phyloP scores from a whole-genome alignment of 2,797 vertebrate genomes.

The Ceryle rudis region DNA sequence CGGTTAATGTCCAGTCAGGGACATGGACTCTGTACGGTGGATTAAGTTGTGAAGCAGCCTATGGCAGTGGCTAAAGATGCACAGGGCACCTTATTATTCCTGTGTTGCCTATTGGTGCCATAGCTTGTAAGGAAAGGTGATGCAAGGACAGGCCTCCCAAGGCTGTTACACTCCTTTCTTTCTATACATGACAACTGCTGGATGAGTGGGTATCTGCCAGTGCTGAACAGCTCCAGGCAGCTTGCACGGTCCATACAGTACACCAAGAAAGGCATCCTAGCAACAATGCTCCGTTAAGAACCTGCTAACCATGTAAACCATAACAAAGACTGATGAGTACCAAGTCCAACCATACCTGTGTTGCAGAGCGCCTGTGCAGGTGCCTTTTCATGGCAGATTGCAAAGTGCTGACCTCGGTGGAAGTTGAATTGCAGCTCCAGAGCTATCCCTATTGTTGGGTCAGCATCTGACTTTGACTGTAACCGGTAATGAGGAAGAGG shows the following conservation, averaged over 20 bases:
- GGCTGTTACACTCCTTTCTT: neutral
- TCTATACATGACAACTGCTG: rapidly evolving
- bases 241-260: neutral
- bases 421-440: neutral
- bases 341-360: rapidly evolving
- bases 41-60: neutral
- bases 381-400: neutral
- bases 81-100: neutral
- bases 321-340: neutral
- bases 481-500: neutral
- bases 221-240: neutral
- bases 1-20: no score
- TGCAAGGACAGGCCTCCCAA: neutral
- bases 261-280: neutral
- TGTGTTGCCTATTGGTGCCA: neutral
- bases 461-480: neutral
- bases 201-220: neutral
- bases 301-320: rapidly evolving
- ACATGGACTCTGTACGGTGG: neutral
- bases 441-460: neutral
- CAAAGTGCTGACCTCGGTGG: neutral
- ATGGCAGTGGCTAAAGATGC: rapidly evolving
- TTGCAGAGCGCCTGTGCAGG: neutral
- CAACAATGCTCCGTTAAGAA: rapidly evolving
- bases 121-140: rapidly evolving